Evolutionary conservation across 2,113 vertebrate species (phyloP), one percentile per base, ranked within the genome.

Genomic region (Silurus meridionalis): DNA sequence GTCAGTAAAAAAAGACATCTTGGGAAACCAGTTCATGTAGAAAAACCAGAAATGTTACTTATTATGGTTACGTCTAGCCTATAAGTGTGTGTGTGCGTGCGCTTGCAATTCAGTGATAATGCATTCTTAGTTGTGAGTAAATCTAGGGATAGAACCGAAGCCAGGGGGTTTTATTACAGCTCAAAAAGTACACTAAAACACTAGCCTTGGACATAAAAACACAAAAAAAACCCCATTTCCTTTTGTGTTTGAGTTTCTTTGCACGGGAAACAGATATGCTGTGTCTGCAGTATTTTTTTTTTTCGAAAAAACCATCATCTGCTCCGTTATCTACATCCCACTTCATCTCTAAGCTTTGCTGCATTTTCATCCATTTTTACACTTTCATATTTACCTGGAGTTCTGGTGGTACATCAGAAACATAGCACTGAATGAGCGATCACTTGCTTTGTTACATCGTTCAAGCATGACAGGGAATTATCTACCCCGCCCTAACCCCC

Each of bases 11-110:
- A 75, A 53, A 83, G 87, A 87, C 72, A 87, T 75, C 89, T 91
- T 87, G 93, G 90, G 87, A 53, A 95, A 95, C 95, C 91, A 92
- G 95, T 95, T 95, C 93, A 93, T 89, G 94, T 85, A 83, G 94
- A 92, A 88, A 86, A 94, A 90, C 94, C 83, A 89, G 95, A 94
- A 94, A 90, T 86, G 78, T 81, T 71, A 53, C 63, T 37, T 69
- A 21, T 58, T 69, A 50, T 10, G 50, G 64, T 64, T 55, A 66
- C n/a, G 71, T 61, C 6, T 13, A 21, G 37, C 37, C 37, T 37
- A 23, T 21, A 52, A n/a, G 37, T 46, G 53, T 28, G 55, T 48
- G 57, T 67, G 19, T 53, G 46, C 5, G 46, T 4, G 19, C 19
- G 37, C 23, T 9, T n/a, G 48, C 48, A 13, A 13, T 21, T 25